Percentiles rank a stretch among this genome's conserved stretches.
These are phyloP conservation scores for Daphoenositta chrysoptera DNA, from an alignment of 2,113 vertebrate species.

Conservation along the genomic window DNA sequence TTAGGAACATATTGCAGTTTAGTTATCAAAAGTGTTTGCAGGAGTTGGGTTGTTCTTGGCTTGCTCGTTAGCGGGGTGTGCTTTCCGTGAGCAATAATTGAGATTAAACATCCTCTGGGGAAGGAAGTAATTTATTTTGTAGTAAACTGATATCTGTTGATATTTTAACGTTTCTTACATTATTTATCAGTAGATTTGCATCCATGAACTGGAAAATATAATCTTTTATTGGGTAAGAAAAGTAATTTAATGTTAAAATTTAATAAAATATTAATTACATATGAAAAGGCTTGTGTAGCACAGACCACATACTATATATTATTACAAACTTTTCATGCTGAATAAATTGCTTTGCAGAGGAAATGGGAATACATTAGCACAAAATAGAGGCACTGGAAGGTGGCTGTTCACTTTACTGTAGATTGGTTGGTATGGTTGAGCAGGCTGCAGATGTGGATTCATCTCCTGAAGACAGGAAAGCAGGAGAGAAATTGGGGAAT, in stretches of 20 bases:
- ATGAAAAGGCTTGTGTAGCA: not conserved
- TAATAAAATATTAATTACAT: slow-evolving; percentile 54
- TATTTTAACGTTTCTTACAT: slow-evolving; percentile 29
- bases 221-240: slow-evolving; percentile 8
- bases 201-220: slow-evolving; percentile 52
- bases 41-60: not conserved
- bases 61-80: not conserved
- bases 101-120: slow-evolving; percentile 41
- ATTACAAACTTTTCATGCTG: slow-evolving; percentile 8
- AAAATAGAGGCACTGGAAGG: not conserved
- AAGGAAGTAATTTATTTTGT: slow-evolving; percentile 52
- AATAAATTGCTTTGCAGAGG: slow-evolving; percentile 23
- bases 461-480: not conserved
- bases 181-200: slow-evolving; percentile 53
- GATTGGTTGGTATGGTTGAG: not conserved
- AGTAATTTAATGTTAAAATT: slow-evolving; percentile 39
- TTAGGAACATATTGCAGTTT: not conserved
- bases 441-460: not conserved
- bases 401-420: not conserved
- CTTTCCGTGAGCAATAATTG: slow-evolving; percentile 10
- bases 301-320: not conserved
- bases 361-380: not conserved
- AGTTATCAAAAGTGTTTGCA: not conserved
- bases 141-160: slow-evolving; percentile 42
- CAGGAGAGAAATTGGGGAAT: not conserved